These are phyloP conservation scores for Boloria euphrosyne DNA, from an alignment of 2,888 invertebrate species.

Conservation along the genomic window DNA sequence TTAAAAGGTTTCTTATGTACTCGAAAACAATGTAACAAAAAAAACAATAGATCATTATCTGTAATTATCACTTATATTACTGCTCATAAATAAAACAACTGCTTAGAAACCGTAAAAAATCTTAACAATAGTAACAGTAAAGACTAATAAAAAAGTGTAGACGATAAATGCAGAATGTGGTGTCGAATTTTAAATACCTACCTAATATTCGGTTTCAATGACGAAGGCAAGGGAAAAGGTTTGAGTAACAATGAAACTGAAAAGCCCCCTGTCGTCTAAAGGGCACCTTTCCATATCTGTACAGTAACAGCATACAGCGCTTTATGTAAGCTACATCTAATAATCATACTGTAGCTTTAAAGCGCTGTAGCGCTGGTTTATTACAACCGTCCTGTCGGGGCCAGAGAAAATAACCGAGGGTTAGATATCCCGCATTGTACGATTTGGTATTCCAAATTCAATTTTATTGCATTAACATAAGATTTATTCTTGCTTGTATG, in stretches of 20 bases:
- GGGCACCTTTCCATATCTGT: constrained; percentile 58
- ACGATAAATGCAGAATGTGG: constrained; percentile 49
- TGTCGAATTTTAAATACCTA: constrained; percentile 68
- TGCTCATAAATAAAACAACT: constrained; percentile 71
- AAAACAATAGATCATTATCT: constrained; percentile 54
- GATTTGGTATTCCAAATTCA: constrained; percentile 39
- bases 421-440: constrained; percentile 57
- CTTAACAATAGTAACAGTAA: constrained; percentile 53
- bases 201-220: constrained; percentile 44
- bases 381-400: constrained; percentile 53
- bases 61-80: constrained; percentile 64
- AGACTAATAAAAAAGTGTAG: constrained; percentile 56
- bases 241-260: constrained; percentile 65
- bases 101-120: constrained; percentile 65
- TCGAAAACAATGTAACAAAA: constrained; percentile 23
- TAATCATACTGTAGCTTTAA: constrained; percentile 40
- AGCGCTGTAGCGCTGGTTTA: constrained; percentile 56
- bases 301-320: constrained; percentile 54
- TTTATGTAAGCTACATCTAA: constrained; percentile 40
- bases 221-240: constrained; percentile 45
- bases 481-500: constrained; percentile 41
- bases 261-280: constrained; percentile 58
- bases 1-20: background rate
- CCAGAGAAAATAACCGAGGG: constrained; percentile 72
- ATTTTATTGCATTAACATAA: constrained; percentile 29